Evolutionary conservation across 2,888 invertebrate species (phyloP).

Genomic region (Caenorhabditis drosophilae): DNA sequence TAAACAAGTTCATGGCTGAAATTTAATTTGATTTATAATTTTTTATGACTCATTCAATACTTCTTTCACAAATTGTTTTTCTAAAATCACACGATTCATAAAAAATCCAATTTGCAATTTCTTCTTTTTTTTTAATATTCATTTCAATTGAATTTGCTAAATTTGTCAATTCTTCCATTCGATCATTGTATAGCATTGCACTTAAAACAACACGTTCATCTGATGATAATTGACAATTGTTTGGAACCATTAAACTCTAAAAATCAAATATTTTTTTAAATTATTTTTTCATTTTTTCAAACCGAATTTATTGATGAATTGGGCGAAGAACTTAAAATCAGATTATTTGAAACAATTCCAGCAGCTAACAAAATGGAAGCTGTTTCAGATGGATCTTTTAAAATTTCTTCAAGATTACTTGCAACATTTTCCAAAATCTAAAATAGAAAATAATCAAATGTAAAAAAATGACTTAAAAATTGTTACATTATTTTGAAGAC

Average conservation of each 20-base stretch:
- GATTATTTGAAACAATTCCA: constrained; percentile 16
- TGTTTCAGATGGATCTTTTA: constrained; percentile 4
- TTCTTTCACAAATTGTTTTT: constrained; percentile 15
- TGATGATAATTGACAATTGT: neutral
- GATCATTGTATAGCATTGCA: constrained; percentile 28
- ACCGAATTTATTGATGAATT: constrained; percentile 9
- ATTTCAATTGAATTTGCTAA: neutral
- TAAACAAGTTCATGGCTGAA: constrained; percentile 11
- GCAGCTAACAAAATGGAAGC: constrained; percentile 11
- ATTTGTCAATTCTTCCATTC: constrained; percentile 8
- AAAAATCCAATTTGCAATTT: constrained; percentile 23
- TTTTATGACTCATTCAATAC: neutral
- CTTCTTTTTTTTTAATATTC: constrained; percentile 5
- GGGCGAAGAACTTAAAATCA: constrained; percentile 16
- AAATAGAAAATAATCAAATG: constrained; percentile 2
- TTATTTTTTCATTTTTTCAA: neutral
- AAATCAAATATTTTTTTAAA: neutral
- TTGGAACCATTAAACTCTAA: neutral
- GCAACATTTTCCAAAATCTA: constrained; percentile 25
- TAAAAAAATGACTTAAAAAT: neutral
- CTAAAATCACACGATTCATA: constrained; percentile 18
- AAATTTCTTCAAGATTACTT: constrained; percentile 1
- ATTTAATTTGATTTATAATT: neutral
- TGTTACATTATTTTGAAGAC: constrained; percentile 21
- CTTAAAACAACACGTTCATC: constrained; percentile 15